Evolutionary conservation across 2,113 vertebrate species (phyloP).

Genomic region (Anas platyrhynchos): DNA sequence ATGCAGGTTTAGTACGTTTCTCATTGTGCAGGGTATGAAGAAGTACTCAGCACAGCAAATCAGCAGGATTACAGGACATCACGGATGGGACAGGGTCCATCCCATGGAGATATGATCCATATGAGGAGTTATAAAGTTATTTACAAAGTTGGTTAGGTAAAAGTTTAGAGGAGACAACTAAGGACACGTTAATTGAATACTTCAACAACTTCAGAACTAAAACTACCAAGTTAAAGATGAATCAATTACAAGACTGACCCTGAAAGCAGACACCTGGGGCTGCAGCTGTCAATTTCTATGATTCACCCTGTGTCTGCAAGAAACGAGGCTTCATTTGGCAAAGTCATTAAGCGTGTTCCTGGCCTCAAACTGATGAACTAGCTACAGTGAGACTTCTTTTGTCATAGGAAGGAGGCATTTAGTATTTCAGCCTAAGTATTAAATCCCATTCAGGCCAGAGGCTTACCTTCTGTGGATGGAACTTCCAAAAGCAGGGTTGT

Average conservation of each 20-base stretch:
- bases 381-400: background rate
- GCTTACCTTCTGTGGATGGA: constrained; percentile 8
- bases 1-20: background rate
- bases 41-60: background rate
- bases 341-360: background rate
- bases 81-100: background rate
- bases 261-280: background rate
- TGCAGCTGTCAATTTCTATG: background rate
- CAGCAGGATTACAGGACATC: background rate
- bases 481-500: background rate
- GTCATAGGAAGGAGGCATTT: background rate
- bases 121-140: background rate
- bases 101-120: background rate
- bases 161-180: background rate
- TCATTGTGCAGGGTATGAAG: background rate
- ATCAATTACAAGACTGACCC: background rate
- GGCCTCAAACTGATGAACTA: background rate
- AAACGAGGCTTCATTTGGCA: background rate
- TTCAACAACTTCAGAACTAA: background rate
- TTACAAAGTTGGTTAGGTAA: background rate
- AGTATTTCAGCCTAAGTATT: background rate
- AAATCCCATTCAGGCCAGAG: background rate
- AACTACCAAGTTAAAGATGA: background rate
- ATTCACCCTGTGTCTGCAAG: background rate
- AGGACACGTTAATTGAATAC: background rate